phyloP scores from a whole-genome alignment of 2,888 invertebrate species.

The Aquatica leii region DNA sequence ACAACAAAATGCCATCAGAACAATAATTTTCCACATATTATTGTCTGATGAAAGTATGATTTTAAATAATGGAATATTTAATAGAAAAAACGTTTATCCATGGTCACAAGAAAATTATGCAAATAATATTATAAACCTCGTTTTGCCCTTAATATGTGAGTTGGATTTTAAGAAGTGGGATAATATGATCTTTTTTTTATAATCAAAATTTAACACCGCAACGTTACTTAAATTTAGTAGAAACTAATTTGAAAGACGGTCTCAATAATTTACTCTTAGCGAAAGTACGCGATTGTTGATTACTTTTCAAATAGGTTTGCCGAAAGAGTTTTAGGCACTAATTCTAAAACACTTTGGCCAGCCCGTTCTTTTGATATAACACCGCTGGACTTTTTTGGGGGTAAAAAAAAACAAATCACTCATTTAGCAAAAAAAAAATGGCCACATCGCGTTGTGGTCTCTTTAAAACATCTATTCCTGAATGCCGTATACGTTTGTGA shows the following conservation, averaged over 20 bases:
- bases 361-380: background rate
- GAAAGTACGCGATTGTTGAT: too few species aligned
- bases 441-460: too few species aligned
- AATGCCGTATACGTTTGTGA: too few species aligned
- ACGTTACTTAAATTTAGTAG: background rate
- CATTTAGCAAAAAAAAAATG: too few species aligned
- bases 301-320: too few species aligned
- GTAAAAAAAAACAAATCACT: too few species aligned
- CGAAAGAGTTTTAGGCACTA: too few species aligned
- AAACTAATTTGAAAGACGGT: background rate
- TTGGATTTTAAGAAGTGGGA: background rate
- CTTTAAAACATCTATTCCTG: too few species aligned
- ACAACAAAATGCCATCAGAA: background rate
- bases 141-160: background rate
- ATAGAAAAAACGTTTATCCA: background rate
- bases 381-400: too few species aligned
- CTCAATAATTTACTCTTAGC: background rate
- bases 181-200: background rate
- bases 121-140: background rate
- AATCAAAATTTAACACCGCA: background rate
- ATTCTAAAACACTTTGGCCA: background rate
- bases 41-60: slow-evolving; percentile 1
- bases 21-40: background rate
- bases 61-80: background rate
- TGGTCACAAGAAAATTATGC: background rate